Percentiles rank a stretch among this genome's conserved stretches.
Conservation (phyloP, 2,113 vertebrate species). For the Pavo muticus region DNA sequence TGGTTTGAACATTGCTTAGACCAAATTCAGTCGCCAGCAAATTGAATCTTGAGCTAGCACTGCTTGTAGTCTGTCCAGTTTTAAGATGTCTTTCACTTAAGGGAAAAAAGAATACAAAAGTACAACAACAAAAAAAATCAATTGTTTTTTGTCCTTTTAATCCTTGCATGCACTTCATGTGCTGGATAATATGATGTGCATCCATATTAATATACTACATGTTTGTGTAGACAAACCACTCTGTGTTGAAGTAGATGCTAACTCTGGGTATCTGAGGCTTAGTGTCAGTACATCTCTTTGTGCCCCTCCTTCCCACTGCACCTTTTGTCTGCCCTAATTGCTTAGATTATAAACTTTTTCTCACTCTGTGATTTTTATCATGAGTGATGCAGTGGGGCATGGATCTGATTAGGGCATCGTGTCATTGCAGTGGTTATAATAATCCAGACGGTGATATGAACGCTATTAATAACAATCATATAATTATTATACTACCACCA, state of each 20-base stretch:
- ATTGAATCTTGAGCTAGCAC: neutral
- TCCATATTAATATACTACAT: neutral
- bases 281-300: neutral
- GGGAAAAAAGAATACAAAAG: neutral
- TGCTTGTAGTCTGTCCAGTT: neutral
- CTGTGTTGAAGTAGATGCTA: neutral
- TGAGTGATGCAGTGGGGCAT: neutral
- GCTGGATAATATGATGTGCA: neutral
- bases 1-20: neutral
- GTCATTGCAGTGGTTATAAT: neutral
- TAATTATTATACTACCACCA: neutral
- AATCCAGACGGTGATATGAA: conserved; percentile 31
- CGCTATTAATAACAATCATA: neutral
- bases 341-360: conserved; percentile 33
- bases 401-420: conserved; percentile 22
- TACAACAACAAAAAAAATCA: neutral
- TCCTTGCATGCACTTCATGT: neutral
- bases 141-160: neutral
- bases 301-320: neutral
- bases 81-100: neutral
- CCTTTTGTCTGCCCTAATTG: conserved; percentile 45
- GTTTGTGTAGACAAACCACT: neutral
- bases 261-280: neutral
- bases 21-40: neutral
- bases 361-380: conserved; percentile 15